Percentiles rank a stretch among this genome's conserved stretches.
Conservation (phyloP, 2,888 invertebrate genomes). For the Dusona sp. region DNA sequence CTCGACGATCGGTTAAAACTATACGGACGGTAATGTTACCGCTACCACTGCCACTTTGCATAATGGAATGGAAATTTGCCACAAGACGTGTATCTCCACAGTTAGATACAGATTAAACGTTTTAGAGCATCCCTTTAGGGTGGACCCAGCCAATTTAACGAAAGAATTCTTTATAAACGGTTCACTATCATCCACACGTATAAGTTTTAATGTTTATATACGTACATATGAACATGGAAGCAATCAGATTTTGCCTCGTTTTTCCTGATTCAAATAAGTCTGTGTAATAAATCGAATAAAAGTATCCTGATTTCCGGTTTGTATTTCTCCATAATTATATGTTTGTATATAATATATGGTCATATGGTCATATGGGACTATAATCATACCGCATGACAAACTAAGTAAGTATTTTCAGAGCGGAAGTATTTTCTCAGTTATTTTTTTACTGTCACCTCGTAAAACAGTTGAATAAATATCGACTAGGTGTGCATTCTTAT, state of each 20-base stretch:
- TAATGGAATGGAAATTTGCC: conserved; percentile 83
- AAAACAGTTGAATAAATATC: conserved; percentile 23
- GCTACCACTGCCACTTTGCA: conserved; percentile 80
- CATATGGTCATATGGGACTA: background rate
- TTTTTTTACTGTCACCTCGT: conserved; percentile 23
- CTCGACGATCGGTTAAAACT: conserved; percentile 62
- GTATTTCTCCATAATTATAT: background rate
- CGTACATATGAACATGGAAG: background rate
- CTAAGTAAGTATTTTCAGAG: conserved; percentile 28
- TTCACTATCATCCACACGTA: background rate
- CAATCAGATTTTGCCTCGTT: background rate
- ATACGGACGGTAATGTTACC: conserved; percentile 77
- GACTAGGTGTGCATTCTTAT: conserved; percentile 43
- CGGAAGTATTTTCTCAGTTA: background rate
- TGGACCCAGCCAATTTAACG: conserved; percentile 75
- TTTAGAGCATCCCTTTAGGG: conserved; percentile 76
- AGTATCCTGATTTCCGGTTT: background rate
- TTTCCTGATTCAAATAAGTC: background rate
- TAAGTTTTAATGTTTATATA: background rate
- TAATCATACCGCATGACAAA: conserved; percentile 21
- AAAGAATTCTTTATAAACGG: conserved; percentile 68
- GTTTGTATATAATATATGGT: no score
- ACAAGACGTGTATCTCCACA: conserved; percentile 81
- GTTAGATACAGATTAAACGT: conserved; percentile 82
- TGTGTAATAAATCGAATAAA: background rate